phyloP scores from a whole-genome alignment of 2,888 invertebrate genomes.

The Nephrotoma guestfalica region DNA sequence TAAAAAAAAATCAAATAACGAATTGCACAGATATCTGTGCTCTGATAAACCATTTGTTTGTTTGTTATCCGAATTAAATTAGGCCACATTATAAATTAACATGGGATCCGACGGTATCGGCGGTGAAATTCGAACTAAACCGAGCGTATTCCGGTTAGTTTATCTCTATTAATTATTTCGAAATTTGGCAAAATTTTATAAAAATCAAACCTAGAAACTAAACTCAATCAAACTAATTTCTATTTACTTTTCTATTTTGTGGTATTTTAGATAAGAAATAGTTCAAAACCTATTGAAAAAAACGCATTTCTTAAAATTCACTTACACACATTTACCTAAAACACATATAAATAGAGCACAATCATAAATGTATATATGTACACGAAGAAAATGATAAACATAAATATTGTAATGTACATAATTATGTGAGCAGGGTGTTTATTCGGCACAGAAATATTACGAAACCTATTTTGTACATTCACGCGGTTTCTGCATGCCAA shows the following conservation, averaged over 20 bases:
- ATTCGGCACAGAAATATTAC: not conserved
- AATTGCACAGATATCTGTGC: no score
- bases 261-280: not conserved
- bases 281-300: not conserved
- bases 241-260: not conserved
- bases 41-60: no score
- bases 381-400: not conserved
- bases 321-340: not conserved
- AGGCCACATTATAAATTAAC: no score
- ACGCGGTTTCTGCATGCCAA: not conserved
- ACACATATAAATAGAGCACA: not conserved
- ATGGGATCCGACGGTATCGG: no score
- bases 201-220: not conserved
- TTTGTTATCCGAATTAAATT: no score
- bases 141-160: no score
- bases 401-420: not conserved
- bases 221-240: not conserved
- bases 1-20: no score
- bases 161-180: no score
- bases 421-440: not conserved
- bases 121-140: no score
- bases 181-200: not conserved
- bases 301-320: not conserved
- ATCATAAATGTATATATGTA: not conserved
- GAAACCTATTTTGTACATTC: not conserved